These are phyloP conservation scores for Meloidogyne floridensis DNA, from an alignment of 1,140 invertebrate species.

Conservation along the genomic window DNA sequence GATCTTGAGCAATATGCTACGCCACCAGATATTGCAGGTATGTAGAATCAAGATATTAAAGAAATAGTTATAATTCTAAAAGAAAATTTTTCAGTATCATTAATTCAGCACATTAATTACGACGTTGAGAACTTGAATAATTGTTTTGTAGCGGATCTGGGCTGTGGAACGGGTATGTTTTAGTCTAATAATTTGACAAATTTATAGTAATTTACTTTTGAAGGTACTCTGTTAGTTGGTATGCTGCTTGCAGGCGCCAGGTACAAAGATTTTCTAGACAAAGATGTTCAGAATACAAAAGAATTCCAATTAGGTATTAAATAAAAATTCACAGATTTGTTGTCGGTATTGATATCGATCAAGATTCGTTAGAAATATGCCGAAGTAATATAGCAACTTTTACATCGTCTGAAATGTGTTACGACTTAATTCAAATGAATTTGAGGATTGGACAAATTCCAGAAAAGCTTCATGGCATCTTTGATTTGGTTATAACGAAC, in stretches of 20 bases:
- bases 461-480: conserved; percentile 22
- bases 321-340: conserved; percentile 15
- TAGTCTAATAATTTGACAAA: background rate
- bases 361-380: conserved; percentile 20
- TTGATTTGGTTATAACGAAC: conserved; percentile 43
- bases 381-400: conserved; percentile 15
- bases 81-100: background rate
- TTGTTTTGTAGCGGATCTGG: conserved; percentile 26
- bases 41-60: background rate
- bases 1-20: conserved; percentile 42
- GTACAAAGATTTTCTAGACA: too few relatives aligned
- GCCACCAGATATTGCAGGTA: conserved; percentile 30
- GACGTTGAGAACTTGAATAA: conserved; percentile 14
- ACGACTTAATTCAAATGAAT: conserved; percentile 33
- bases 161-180: conserved; percentile 30
- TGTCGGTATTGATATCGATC: conserved; percentile 36
- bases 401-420: conserved; percentile 16
- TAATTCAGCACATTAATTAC: conserved; percentile 15
- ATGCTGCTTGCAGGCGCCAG: too few relatives aligned
- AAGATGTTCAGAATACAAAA: too few relatives aligned
- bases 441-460: background rate
- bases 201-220: background rate
- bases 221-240: too few relatives aligned
- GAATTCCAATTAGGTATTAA: too few relatives aligned
- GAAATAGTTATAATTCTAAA: background rate